A percentile compares a stretch with the other conserved stretches of the same genome.
Conservation (phyloP, 2,797 vertebrate species). For the Onychomys leucogaster region DNA sequence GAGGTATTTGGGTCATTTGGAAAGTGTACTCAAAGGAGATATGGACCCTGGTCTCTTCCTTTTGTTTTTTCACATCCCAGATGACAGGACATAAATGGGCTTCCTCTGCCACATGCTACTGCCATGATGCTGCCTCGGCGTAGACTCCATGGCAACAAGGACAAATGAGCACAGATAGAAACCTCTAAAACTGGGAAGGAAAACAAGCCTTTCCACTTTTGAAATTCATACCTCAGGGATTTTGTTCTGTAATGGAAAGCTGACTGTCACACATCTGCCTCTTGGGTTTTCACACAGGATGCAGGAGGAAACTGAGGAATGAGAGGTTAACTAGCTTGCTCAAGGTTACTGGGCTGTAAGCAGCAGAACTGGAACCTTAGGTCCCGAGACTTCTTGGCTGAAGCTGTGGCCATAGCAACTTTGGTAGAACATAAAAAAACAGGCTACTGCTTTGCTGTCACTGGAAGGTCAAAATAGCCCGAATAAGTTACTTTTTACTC, state of each 20-base stretch:
- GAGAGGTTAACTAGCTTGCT: slow-evolving; percentile 1
- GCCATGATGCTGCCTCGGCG: background rate
- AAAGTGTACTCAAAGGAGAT: background rate
- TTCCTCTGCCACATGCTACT: background rate
- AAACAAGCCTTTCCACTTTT: background rate
- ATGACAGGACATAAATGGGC: background rate
- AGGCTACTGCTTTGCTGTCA: background rate
- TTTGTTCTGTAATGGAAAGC: background rate
- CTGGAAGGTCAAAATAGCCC: background rate
- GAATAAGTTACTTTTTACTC: slow-evolving; percentile 2
- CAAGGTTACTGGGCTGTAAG: background rate
- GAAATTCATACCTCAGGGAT: background rate
- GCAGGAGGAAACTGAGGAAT: slow-evolving; percentile 41
- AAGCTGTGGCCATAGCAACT: background rate
- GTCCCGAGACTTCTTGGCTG: background rate
- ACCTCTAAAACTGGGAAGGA: background rate
- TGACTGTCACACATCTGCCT: background rate
- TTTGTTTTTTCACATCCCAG: background rate
- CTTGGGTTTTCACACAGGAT: background rate
- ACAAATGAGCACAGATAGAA: background rate
- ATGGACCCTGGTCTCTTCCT: background rate
- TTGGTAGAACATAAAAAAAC: background rate
- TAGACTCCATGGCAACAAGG: background rate
- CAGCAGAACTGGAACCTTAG: background rate
- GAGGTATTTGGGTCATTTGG: background rate